These are phyloP conservation scores for Turnix velox DNA, from an alignment of 2,113 vertebrate genomes.

Conservation along the genomic window DNA sequence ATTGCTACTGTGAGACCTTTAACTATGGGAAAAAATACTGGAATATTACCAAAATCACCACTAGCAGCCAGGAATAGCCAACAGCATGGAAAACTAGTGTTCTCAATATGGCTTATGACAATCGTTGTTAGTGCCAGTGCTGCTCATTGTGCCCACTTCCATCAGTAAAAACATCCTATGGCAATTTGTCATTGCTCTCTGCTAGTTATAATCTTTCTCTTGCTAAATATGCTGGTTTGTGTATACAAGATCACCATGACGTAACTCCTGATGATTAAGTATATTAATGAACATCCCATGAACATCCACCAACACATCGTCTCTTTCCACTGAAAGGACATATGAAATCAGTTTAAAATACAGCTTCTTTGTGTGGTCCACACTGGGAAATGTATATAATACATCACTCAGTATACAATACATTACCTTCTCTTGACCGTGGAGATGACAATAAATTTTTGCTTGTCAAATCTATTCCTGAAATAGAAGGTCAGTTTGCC, in stretches of 20 bases:
- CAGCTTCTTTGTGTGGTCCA: background rate
- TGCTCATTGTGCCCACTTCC: background rate
- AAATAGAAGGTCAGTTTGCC: background rate
- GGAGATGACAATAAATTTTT: background rate
- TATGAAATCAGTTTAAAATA: background rate
- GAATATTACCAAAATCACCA: background rate
- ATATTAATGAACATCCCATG: background rate
- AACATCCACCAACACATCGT: background rate
- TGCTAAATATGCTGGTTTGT: background rate
- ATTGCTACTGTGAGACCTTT: slow-evolving; percentile 11
- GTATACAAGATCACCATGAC: background rate
- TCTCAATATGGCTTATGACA: background rate
- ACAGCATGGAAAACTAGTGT: background rate
- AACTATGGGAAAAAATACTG: background rate
- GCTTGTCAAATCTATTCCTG: background rate
- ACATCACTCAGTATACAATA: background rate
- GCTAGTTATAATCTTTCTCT: background rate
- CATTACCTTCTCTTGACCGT: background rate
- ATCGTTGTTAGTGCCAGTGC: background rate
- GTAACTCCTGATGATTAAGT: background rate
- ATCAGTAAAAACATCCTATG: background rate
- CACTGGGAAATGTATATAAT: background rate
- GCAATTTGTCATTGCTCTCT: background rate
- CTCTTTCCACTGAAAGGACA: background rate
- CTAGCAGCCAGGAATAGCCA: background rate